Conservation (phyloP, 2,113 vertebrate genomes). For the Cinclus mexicanus region DNA sequence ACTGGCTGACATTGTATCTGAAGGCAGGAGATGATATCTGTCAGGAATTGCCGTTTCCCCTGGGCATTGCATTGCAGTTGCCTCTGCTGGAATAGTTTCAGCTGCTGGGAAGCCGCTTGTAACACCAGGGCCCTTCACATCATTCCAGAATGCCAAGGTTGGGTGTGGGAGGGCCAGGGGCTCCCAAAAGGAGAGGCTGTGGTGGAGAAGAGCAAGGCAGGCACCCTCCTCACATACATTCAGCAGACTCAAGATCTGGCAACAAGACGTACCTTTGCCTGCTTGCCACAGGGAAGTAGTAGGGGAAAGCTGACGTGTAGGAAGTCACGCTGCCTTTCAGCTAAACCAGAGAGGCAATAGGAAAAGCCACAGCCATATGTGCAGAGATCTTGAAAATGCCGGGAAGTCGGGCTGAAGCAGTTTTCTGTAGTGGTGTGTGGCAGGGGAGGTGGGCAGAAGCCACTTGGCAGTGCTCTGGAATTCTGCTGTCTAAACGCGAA, state of each 20-base stretch:
- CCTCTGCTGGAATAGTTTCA: neutral
- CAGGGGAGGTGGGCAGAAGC: neutral
- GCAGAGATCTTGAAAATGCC: neutral
- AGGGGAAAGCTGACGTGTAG: neutral
- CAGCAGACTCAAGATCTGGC: neutral
- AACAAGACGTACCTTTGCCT: neutral
- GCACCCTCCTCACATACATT: fast-evolving
- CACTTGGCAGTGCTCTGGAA: neutral
- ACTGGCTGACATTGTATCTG: neutral
- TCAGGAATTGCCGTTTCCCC: neutral
- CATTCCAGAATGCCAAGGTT: fast-evolving
- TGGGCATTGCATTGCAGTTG: neutral
- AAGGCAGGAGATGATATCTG: conserved; percentile 19
- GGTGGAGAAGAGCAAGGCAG: neutral
- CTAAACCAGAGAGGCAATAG: neutral
- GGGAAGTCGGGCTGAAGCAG: neutral
- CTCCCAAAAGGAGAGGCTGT: neutral
- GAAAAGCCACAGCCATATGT: neutral
- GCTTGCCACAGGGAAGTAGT: neutral
- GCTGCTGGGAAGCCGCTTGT: neutral
- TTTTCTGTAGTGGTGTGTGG: neutral
- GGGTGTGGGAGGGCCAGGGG: fast-evolving
- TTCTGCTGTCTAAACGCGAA: fast-evolving
- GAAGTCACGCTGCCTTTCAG: neutral
- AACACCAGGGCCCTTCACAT: fast-evolving